These are phyloP conservation scores for Micrastur ruficollis DNA, from an alignment of 2,797 vertebrate genomes.

Conservation along the genomic window DNA sequence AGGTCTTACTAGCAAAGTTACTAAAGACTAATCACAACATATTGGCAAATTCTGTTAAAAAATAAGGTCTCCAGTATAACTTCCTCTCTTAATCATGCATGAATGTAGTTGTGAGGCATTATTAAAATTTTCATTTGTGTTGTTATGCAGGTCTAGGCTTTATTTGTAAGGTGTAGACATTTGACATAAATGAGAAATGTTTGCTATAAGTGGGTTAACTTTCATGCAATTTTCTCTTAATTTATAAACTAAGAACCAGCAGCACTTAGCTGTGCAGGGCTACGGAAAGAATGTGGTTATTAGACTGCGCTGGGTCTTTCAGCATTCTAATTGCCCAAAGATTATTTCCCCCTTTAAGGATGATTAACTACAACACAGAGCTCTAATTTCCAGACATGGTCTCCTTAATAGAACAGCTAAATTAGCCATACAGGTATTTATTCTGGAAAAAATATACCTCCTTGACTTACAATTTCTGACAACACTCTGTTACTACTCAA, in stretches of 20 bases:
- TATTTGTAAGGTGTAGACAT: neutral
- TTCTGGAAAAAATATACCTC: neutral
- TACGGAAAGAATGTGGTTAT: neutral
- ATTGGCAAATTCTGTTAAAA: neutral
- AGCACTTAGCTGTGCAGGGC: neutral
- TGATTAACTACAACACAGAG: conserved; percentile 15
- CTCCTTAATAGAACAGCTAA: neutral
- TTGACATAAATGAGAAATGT: neutral
- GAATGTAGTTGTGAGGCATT: neutral
- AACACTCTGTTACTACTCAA: neutral
- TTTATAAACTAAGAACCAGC: neutral
- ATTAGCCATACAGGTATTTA: neutral
- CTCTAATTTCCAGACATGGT: neutral
- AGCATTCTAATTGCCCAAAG: neutral
- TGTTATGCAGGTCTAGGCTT: neutral
- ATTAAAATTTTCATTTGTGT: neutral
- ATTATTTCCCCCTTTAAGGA: conserved; percentile 1
- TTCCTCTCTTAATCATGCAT: neutral
- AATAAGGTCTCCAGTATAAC: neutral
- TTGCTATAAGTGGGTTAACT: neutral
- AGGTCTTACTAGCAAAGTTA: neutral
- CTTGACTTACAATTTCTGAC: neutral
- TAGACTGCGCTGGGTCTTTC: neutral
- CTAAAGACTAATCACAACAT: neutral
- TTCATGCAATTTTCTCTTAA: neutral